Evolutionary conservation across 2,113 vertebrate genomes (phyloP), one percentile per base, ranked within the genome.

Genomic region (Smithornis capensis): DNA sequence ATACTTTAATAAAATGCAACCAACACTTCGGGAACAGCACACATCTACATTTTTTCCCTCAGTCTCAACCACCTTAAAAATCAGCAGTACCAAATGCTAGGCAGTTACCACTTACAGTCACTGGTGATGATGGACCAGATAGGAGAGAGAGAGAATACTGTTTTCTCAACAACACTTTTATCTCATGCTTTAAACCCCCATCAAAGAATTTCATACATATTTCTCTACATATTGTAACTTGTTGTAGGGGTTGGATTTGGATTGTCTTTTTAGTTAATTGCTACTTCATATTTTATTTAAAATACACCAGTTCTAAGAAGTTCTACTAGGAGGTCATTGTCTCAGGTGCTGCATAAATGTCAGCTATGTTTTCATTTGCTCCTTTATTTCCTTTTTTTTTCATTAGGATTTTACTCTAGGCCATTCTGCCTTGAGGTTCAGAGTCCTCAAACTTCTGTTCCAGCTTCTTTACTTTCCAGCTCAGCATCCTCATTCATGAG

Each of bases 121-220:
- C 70, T 73, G 81, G 70, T 55, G 63, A 38, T 83, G 95, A 65
- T 69, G 59, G 76, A 56, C 50, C 67, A 90, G 74, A 78, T 31
- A 95, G 59, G 38, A 91, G 57, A 45, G 63, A 91, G 62, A 62
- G 56, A 91, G 69, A 91, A 88, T n/a, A 24, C 24, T 85, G 63
- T 92, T 94, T 95, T 94, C 87, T 88, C 84, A 88, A 69, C 71
- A 65, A 11, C 42, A 76, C 89, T 94, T 94, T 89, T 89, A 96
- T 96, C 91, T 94, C 82, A 80, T 56, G n/a, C 78, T 79, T 91
- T 85, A 89, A 95, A 95, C 29, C 29, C 63, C 44, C 90, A 95
- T 87, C 94, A 96, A 97, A 91, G 89, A 92, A 91, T 91, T 94
- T 95, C 50, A 88, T 73, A 44, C 94, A 87, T 96, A 94, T 94